Evolutionary conservation across 2,888 invertebrate species (phyloP), one percentile per base, ranked within the genome.

Genomic region (Thecophora atra): DNA sequence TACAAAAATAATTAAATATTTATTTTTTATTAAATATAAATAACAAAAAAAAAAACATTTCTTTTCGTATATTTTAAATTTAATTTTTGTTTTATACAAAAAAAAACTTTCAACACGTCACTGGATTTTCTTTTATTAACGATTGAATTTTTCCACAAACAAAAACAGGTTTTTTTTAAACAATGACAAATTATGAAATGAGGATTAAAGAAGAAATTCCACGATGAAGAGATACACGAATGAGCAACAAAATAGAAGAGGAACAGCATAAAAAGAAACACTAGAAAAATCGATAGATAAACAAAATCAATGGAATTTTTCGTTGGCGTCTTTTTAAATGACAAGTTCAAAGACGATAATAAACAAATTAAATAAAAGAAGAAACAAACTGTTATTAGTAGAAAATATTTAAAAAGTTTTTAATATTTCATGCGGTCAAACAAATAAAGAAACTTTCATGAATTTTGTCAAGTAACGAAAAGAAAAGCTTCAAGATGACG

Each of bases 101-200:
- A 37, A 37, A 37, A 8, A 37, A 8, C 37, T 37, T 37, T 11
- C 37, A 37, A 37, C 37, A 37, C 37, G 37, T 37, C 37, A 37
- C 37, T 37, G 37, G 37, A 37, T 15, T 47, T 47, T 47, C 47
- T 17, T 17, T 47, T 5, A n/a, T 47, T 47, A 11, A 0, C 47
- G 1, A 11, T 5, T 47, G 47, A 11, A 47, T 17, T 17, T 8
- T 4, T 8, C 6, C 13, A 17, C 47, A 11, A 47, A 47, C 47
- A 30, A 30, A 30, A 30, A 2, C 47, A n/a, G 15, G 11, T 1
- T n/a, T 11, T 15, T 30, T 24, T 19, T 26, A 64, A 64, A 17
- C 17, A 44, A 47, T 21, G 64, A 64, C 64, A 64, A 64, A 64
- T 64, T 64, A 64, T 64, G 64, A 64, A 64, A 44, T 21, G 47